Evolutionary conservation across 2,888 invertebrate genomes (phyloP).

Genomic region (Abrostola triplasia): DNA sequence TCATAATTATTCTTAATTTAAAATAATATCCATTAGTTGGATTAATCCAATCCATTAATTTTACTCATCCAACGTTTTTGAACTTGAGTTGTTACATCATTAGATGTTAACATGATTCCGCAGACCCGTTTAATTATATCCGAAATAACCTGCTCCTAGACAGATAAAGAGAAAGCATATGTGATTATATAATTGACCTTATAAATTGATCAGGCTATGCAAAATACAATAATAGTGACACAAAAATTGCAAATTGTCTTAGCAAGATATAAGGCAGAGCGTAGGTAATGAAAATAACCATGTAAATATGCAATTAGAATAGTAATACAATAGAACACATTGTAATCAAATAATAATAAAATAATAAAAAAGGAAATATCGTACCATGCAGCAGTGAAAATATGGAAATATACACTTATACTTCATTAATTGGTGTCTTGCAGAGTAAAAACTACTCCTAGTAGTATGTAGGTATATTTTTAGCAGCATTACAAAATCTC

Average conservation of each 20-base stretch:
- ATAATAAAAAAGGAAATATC: slow-evolving; percentile 16
- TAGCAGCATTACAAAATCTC: slow-evolving; percentile 4
- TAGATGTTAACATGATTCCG: background rate
- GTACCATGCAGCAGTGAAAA: slow-evolving; percentile 32
- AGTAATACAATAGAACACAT: background rate
- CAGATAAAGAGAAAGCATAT: slow-evolving; percentile 32
- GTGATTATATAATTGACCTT: slow-evolving; percentile 24
- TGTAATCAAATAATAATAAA: slow-evolving; percentile 3
- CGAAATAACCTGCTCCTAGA: slow-evolving; percentile 44
- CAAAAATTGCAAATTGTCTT: no score
- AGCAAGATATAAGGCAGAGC: background rate
- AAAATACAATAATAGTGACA: background rate
- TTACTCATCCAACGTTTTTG: background rate
- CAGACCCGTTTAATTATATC: slow-evolving; percentile 21
- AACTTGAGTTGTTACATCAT: background rate
- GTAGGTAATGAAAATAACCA: background rate
- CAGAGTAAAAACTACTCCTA: background rate
- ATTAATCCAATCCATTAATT: no score
- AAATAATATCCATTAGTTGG: no score
- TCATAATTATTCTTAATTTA: no score
- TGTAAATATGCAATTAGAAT: background rate
- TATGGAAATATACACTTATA: slow-evolving; percentile 22
- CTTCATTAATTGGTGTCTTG: slow-evolving; percentile 14
- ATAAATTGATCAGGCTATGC: slow-evolving; percentile 4
- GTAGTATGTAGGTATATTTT: background rate